Base-by-base conservation (phyloP, 2,113 vertebrate genomes). In the Pardalotus punctatus region DNA sequence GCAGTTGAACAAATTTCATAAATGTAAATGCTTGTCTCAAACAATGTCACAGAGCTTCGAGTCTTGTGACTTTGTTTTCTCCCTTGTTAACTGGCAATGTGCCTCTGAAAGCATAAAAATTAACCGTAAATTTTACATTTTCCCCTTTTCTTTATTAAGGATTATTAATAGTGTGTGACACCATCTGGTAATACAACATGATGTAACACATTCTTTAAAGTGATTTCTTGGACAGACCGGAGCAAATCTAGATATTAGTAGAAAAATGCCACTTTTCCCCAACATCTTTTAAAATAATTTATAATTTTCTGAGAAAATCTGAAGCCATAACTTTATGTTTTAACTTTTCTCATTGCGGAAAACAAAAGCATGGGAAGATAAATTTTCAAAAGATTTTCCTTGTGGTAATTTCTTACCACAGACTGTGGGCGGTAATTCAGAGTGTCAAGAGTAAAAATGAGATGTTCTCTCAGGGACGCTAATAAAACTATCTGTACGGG, bases 21-120 rank as follows among this genome's bases (percentile, higher is more conserved):
- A 81, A 81, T 58, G 79, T 47, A 88, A 93, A 87, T 85, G 69
- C n/a, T 94, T 56, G 35, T 56, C 35, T 74, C 50, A 81, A 91
- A 42, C 81, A 81, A 45, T 18, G 25, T 86, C 58, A 80, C 62
- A 70, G 56, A 73, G 21, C 45, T 77, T 25, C 60, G 81, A 35
- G 43, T 65, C 61, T 43, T 67, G 17, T 10, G 48, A 56, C 40
- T 62, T 70, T 72, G 23, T 65, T 45, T 92, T 36, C 45, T 67
- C 25, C 40, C 19, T 9, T 50, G 27, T 54, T 65, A 69, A 45
- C 36, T 57, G 36, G 27, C 14, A 69, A 12, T 1, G 20, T 18
- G 27, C 5, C 15, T 33, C 29, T 51, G 42, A 74, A 79, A 40
- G 17, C 40, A 76, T 12, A 16, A 45, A 61, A 28, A 14, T 20